Evolutionary conservation across 1,140 invertebrate genomes (phyloP).

Genomic region (Augochlora pura): DNA sequence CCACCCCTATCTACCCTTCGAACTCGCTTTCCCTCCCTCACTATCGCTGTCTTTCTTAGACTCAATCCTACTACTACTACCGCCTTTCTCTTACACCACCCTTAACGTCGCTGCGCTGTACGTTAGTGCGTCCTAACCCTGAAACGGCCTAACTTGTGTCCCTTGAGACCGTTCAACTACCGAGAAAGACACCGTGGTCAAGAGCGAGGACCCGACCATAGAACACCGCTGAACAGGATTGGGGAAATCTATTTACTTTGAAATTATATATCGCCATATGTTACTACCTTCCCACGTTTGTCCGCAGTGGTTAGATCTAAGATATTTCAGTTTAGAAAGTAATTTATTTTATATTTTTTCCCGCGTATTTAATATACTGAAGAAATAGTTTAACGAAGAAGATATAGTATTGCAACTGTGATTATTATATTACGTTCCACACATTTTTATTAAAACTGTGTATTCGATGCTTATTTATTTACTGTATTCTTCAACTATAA

Average conservation of each 20-base stretch:
- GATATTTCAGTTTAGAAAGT: not conserved
- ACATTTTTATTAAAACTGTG: not conserved
- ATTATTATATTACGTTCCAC: not conserved
- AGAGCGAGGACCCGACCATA: constrained; percentile 33
- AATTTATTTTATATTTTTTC: not conserved
- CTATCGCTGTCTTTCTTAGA: constrained; percentile 34
- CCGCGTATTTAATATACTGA: not conserved
- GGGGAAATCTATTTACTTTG: not conserved
- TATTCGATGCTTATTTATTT: not conserved
- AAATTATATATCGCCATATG: not conserved
- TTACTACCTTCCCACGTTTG: not conserved
- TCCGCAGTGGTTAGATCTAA: not conserved
- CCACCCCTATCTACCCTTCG: constrained; percentile 49
- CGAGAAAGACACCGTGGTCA: constrained; percentile 46
- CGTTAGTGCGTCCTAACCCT: constrained; percentile 50
- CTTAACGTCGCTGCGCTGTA: constrained; percentile 24
- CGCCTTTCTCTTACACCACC: not conserved
- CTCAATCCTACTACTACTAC: not conserved
- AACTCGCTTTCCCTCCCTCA: constrained; percentile 26
- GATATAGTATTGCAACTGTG: not conserved
- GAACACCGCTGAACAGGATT: constrained; percentile 8
- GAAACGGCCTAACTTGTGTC: constrained; percentile 30
- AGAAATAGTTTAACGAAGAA: not conserved
- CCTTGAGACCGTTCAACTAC: constrained; percentile 29
- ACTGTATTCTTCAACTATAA: not conserved